Conservation (phyloP, 1,140 invertebrate species). For the Drosophila sucinea region DNA sequence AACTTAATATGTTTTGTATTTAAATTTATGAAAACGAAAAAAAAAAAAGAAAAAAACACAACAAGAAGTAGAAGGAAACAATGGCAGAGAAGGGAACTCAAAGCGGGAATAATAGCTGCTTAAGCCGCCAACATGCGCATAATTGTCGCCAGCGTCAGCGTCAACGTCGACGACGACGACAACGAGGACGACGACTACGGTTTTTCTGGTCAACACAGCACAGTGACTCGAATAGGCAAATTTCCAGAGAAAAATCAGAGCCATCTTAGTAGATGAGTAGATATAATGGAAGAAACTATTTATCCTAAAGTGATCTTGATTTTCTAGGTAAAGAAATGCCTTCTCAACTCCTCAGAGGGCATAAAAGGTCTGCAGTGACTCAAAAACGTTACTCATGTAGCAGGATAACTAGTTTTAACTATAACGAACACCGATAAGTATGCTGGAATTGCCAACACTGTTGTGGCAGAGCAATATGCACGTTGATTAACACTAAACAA, state of each 20-base stretch:
- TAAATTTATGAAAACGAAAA: slow-evolving; percentile 74
- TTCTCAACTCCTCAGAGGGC: too few species aligned
- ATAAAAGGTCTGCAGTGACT: too few species aligned
- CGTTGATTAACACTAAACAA: too few species aligned
- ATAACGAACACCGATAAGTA: too few species aligned
- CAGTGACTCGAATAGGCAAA: not conserved
- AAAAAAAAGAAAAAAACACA: slow-evolving; percentile 25
- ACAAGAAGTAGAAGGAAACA: not conserved
- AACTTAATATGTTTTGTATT: slow-evolving; percentile 82
- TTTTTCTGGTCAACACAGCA: slow-evolving; percentile 4
- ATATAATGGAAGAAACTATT: too few species aligned
- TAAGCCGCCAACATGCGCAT: slow-evolving; percentile 79
- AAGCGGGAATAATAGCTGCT: slow-evolving; percentile 75
- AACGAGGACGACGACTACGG: not conserved
- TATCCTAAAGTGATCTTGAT: too few species aligned
- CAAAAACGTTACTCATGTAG: too few species aligned
- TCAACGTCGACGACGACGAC: not conserved
- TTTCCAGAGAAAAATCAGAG: not conserved
- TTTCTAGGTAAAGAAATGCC: too few species aligned
- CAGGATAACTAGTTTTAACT: too few species aligned
- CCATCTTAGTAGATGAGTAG: too few species aligned
- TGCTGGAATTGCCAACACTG: too few species aligned
- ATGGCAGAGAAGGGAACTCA: slow-evolving; percentile 22
- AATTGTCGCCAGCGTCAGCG: slow-evolving; percentile 65
- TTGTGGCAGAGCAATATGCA: too few species aligned